Conservation (phyloP, 2,888 invertebrate species). For the Acanthosepion pharaonis region DNA sequence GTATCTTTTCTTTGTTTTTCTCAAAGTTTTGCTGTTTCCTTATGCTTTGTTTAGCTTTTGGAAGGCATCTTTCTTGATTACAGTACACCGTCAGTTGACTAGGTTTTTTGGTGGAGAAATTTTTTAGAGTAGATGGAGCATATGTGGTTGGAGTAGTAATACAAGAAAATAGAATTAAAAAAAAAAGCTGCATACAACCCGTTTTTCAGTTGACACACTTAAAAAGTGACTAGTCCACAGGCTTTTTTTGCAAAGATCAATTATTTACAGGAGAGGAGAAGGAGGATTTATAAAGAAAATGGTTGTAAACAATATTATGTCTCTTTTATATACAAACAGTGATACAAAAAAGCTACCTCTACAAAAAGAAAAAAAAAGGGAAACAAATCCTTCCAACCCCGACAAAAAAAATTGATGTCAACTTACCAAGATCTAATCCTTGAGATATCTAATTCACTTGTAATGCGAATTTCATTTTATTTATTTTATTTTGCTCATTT, state of each 20-base stretch:
- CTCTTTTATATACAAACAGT: not conserved
- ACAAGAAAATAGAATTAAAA: not conserved
- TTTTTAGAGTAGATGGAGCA: not conserved
- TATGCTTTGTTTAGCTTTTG: too few relatives aligned
- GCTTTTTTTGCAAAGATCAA: not conserved
- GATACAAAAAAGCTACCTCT: not conserved
- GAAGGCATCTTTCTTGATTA: too few relatives aligned
- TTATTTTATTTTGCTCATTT: not conserved
- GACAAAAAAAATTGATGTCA: not conserved
- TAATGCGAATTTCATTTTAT: not conserved
- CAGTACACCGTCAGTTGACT: too few relatives aligned
- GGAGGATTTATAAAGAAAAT: accelerated
- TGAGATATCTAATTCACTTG: constrained; percentile 4
- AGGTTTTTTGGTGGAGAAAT: too few relatives aligned
- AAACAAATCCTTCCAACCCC: too few relatives aligned
- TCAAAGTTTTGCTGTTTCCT: too few relatives aligned
- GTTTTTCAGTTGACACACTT: not conserved
- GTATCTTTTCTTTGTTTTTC: too few relatives aligned
- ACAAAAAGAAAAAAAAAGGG: too few relatives aligned
- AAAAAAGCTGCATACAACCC: not conserved
- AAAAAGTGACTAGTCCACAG: not conserved
- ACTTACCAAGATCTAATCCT: not conserved
- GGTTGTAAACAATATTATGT: not conserved
- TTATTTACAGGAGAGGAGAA: not conserved
- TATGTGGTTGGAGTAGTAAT: too few relatives aligned